Evolutionary conservation across 2,888 invertebrate species (phyloP).

Genomic region (Agrochola lota): DNA sequence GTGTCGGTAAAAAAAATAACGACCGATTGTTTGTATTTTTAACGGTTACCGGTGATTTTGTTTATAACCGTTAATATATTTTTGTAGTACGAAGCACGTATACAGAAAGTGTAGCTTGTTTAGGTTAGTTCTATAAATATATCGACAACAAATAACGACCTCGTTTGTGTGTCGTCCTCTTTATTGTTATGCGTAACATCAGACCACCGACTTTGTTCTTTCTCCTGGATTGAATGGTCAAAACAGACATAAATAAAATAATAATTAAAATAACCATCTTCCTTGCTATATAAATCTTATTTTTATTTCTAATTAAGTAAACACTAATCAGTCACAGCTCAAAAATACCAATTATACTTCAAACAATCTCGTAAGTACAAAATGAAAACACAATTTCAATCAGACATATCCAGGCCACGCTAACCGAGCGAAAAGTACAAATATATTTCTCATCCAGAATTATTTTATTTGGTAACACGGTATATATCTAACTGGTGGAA

Average conservation of each 20-base stretch:
- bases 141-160: conserved; percentile 27
- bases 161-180: conserved; percentile 23
- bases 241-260: no score
- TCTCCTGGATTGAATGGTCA: conserved; percentile 9
- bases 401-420: conserved; percentile 16
- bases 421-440: conserved; percentile 37
- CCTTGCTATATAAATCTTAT: no score
- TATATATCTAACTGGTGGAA: conserved; percentile 73
- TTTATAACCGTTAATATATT: conserved; percentile 46
- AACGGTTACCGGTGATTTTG: conserved; percentile 60
- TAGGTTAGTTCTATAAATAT: conserved; percentile 53
- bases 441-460: conserved; percentile 51
- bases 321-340: not conserved
- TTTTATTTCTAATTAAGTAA: no score
- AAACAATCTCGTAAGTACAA: not conserved
- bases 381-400: conserved; percentile 11
- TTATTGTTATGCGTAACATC: conserved; percentile 39
- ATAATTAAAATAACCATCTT: no score
- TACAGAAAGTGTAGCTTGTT: conserved; percentile 38
- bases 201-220: conserved; percentile 19
- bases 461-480: conserved; percentile 73
- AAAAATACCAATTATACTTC: conserved; percentile 7
- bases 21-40: conserved; percentile 52
- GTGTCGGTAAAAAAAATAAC: conserved; percentile 53
- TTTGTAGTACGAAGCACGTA: conserved; percentile 19